Evolutionary conservation across 2,113 vertebrate genomes (phyloP).

Genomic region (Pollachius pollachius): DNA sequence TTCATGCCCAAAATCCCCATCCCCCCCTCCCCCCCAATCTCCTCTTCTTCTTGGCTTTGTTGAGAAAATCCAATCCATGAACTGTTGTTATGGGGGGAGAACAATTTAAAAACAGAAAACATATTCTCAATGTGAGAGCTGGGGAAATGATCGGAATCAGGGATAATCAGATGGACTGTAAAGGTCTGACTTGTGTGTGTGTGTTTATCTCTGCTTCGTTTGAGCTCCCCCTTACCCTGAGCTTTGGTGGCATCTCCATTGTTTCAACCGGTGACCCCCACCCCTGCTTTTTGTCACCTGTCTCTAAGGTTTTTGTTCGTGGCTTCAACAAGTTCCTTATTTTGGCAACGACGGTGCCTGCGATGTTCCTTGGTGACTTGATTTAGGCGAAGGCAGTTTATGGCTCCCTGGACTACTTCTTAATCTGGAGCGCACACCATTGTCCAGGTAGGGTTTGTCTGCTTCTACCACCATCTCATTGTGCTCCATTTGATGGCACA

Average conservation of each 20-base stretch:
- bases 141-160: too few relatives aligned
- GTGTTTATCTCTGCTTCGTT: too few relatives aligned
- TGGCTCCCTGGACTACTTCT: too few relatives aligned
- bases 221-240: too few relatives aligned
- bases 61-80: constrained; percentile 3
- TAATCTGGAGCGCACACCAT: not conserved
- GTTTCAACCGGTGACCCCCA: too few relatives aligned
- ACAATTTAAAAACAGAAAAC: not conserved
- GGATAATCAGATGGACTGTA: too few relatives aligned
- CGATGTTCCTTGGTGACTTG: not conserved
- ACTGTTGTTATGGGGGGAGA: not conserved
- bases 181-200: too few relatives aligned
- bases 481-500: too few relatives aligned
- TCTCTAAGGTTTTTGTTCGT: constrained; percentile 22
- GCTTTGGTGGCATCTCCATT: too few relatives aligned
- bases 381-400: too few relatives aligned
- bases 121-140: not conserved
- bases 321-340: not conserved
- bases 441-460: not conserved
- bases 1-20: too few relatives aligned
- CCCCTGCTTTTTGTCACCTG: not conserved
- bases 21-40: not conserved
- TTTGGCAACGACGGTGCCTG: not conserved
- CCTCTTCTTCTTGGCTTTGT: constrained; percentile 5
- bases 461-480: too few relatives aligned